Evolutionary conservation across 2,888 invertebrate species (phyloP), one percentile per base, ranked within the genome.

Genomic region (Protonemura montana): DNA sequence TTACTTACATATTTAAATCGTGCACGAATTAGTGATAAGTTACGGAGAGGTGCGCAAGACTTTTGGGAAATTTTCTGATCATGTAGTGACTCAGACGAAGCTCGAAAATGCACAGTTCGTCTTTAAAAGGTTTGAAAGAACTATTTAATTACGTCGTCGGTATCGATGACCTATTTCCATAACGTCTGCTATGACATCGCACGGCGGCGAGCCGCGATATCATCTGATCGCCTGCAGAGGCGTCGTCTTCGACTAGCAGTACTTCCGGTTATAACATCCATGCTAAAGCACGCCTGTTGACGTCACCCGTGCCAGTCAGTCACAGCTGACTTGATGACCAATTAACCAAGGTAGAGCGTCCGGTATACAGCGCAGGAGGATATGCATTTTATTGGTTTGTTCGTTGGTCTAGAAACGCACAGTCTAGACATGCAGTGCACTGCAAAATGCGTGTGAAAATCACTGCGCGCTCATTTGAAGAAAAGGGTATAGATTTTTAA

Each of bases 291-390:
- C 59, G 59, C 59, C 59, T 59, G 59, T 59, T 59, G 59, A 59
- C 59, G 59, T 59, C 59, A 59, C 13, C 35, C 59, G 7, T 59
- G 1, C 59, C 59, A 59, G 59, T 59, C 59, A 59, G 59, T 59
- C 59, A 59, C 59, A 59, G 59, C 59, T 59, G 59, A 59, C 59
- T 59, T 59, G 59, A 59, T 59, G 59, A 59, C 59, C 59, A 59
- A 59, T 59, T 59, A 59, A 59, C 59, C 59, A 59, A 59, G 59
- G 59, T 59, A 59, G 59, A 10, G 59, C 59, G 59, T 59, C 59
- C 59, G 59, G 59, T 59, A 59, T 59, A 21, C 59, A 7, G 21
- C 1, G 13, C 59, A 59, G 59, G 59, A 59, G 16, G 59, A 59
- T 59, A 10, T 59, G 59, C 59, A 59, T 59, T 59, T 59, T 59